phyloP scores from a whole-genome alignment of 2,888 invertebrate species.

The Tenthredo amoena region DNA sequence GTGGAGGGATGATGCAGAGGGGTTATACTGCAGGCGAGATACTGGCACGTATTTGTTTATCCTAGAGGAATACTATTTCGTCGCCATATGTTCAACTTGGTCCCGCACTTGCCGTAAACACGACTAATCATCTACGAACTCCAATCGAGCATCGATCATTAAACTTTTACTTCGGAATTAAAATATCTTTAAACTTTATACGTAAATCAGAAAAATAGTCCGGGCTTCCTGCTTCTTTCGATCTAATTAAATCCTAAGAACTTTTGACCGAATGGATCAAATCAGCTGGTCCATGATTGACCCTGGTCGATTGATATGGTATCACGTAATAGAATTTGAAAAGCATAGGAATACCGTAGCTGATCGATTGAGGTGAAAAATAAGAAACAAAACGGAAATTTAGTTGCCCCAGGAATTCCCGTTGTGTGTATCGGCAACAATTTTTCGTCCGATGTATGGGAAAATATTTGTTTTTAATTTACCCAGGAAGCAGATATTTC shows the following conservation, averaged over 20 bases:
- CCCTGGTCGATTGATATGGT: background rate
- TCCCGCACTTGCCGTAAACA: slow-evolving; percentile 20
- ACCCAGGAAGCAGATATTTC: slow-evolving; percentile 17
- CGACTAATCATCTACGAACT: slow-evolving; percentile 42
- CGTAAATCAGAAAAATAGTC: background rate
- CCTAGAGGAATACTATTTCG: slow-evolving; percentile 60
- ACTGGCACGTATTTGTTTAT: slow-evolving; percentile 65
- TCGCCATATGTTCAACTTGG: slow-evolving; percentile 65
- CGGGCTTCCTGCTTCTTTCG: background rate
- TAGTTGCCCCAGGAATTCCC: slow-evolving; percentile 34
- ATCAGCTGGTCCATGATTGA: too few species aligned
- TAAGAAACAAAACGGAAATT: background rate
- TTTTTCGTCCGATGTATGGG: slow-evolving; percentile 18
- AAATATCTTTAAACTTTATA: background rate
- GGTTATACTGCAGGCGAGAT: slow-evolving; percentile 53
- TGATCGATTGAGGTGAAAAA: background rate
- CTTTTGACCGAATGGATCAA: too few species aligned
- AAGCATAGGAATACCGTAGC: background rate
- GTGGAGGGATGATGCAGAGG: slow-evolving; percentile 53
- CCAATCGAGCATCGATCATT: background rate
- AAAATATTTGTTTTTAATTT: slow-evolving; percentile 51
- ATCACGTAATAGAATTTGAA: background rate
- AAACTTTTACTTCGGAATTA: background rate
- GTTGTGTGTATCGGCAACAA: background rate
- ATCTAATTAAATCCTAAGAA: too few species aligned